A percentile compares a stretch with the other conserved stretches of the same genome.
Evolutionary conservation across 35 echinoderm and acorn worm species (phyloP).

Genomic region (Ophioderma brevispina): DNA sequence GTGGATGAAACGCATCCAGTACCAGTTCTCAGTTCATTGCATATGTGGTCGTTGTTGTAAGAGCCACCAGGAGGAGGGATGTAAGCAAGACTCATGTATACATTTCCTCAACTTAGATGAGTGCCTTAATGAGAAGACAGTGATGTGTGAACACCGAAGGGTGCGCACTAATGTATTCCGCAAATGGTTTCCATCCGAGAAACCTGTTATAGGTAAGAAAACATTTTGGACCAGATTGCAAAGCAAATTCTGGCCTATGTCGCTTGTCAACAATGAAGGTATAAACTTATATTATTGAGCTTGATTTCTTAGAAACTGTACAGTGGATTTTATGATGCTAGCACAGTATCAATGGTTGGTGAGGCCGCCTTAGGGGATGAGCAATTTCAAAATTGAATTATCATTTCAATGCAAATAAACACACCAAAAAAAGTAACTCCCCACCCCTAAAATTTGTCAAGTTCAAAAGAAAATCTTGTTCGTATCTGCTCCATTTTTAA

Average conservation of each 20-base stretch:
- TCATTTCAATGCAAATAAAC: no score
- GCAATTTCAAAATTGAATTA: no score
- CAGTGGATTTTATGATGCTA: neutral
- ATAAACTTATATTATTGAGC: no score
- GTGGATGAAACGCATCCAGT: constrained; percentile 80
- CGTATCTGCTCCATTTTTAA: no score
- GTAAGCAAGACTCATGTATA: constrained; percentile 30
- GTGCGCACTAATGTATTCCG: constrained; percentile 63
- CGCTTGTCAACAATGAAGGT: no score
- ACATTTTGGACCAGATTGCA: neutral
- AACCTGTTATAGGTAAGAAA: constrained; percentile 48
- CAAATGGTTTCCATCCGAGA: constrained; percentile 79
- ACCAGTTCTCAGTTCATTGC: constrained; percentile 49
- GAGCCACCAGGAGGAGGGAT: constrained; percentile 35
- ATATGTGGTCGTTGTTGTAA: constrained; percentile 45
- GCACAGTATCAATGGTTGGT: neutral
- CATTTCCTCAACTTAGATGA: constrained; percentile 80
- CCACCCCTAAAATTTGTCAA: no score
- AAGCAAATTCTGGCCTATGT: no score
- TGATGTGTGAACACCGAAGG: constrained; percentile 70
- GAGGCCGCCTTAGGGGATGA: no score
- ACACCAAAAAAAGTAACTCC: no score
- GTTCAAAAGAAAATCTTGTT: no score
- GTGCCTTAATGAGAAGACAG: constrained; percentile 57
- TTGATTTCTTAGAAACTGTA: no score